Conservation (phyloP, 2,888 invertebrate species). For the Drosophila incognita region DNA sequence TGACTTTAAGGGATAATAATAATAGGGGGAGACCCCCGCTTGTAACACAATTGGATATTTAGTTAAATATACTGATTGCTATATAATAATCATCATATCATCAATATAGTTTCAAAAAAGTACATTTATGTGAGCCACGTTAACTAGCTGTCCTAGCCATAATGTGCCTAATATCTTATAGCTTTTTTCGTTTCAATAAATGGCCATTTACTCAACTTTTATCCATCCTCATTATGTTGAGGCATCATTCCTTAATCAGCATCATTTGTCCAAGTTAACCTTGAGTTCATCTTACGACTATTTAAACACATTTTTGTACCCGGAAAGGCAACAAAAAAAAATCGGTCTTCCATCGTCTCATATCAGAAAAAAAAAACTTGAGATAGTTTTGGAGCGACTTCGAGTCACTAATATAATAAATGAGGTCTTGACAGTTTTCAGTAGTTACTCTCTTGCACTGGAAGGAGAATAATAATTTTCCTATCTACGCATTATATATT, state of each 20-base stretch:
- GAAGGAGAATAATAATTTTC: background rate
- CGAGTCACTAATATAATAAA: background rate
- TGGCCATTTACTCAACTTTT: background rate
- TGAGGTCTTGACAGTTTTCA: background rate
- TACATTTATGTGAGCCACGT: background rate
- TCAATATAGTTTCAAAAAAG: background rate
- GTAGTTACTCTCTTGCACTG: background rate
- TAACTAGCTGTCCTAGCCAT: background rate
- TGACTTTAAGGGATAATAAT: background rate
- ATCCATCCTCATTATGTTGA: background rate
- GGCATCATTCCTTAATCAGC: background rate
- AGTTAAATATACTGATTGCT: background rate
- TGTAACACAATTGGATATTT: background rate
- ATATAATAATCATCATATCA: background rate
- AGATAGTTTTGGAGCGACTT: background rate
- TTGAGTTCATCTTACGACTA: background rate
- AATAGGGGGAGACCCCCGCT: no score
- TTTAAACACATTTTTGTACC: background rate
- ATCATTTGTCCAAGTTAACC: slow-evolving; percentile 1
- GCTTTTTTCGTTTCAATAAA: background rate
- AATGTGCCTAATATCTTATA: background rate
- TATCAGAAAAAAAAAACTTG: background rate
- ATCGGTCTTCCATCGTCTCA: background rate
- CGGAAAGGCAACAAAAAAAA: background rate
- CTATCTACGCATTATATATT: background rate